Base-by-base conservation (phyloP, 2,113 vertebrate genomes). In the Aspiorhynchus laticeps region DNA sequence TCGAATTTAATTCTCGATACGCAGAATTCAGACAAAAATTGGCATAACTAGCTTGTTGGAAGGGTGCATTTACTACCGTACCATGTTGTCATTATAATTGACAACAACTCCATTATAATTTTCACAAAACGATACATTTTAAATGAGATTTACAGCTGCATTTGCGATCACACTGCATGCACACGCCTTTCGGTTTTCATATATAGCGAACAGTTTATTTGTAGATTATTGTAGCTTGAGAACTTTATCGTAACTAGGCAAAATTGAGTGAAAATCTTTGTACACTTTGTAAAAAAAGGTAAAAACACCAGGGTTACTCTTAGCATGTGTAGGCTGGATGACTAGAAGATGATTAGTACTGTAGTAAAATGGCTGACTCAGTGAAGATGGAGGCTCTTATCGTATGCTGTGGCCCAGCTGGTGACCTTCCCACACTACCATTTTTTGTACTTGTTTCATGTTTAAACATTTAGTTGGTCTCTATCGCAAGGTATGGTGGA, bases 341-440 rank as follows among this genome's bases (percentile, higher is more conserved):
- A 15, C 12, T 3, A 51, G 6, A 67, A 24, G 41, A 83, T 48
- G 59, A 87, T 88, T 83, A 87, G 71, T 86, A 53, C 26, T 53
- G 76, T 78, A 81, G 77, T 15, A 69, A 63, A 73, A 87, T 81
- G 51, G 73, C 69, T 87, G 76, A 73, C 83, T 82, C 46, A 38
- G 75, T 65, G 76, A 87, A 89, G 83, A 67, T 36, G 46, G 65
- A 43, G 56, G 48, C 46, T 74, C 86, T 87, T 88, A 89, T 90
- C 87, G 21, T 19, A 48, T 69, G 31, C 41, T 1, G 8, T 31
- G 53, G 12, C 71, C 82, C 87, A 90, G 89, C 74, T 33, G 86
- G 89, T 86, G 85, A 61, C 89, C 89, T 90, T 90, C 89, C 83
- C 87, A 90, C 75, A 90, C 28, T 5, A 28, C 61, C 67, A 24